Base-by-base conservation (phyloP, 2,888 invertebrate genomes). In the Hylaea fasciaria region DNA sequence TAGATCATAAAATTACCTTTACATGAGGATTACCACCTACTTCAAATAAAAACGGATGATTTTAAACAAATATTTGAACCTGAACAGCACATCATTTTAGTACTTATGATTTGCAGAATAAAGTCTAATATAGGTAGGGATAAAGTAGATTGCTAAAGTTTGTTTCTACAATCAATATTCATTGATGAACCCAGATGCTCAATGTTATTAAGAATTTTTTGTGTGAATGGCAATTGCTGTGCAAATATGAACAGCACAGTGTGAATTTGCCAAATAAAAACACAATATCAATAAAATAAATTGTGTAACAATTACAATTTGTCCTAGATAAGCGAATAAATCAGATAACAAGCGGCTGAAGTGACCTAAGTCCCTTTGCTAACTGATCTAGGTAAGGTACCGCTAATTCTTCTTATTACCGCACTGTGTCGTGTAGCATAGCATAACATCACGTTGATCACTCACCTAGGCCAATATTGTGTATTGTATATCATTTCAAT, bases 231-330 rank as follows among this genome's bases (percentile, higher is more conserved):
- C 35, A 56, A 61, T 51, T 61, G 51, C 17, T 39, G 11, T 51
- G 39, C 47, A 51, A 61, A 56, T 56, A 51, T 51, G 50, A 37
- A 17, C 16, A 46, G 12, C 28, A 54, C 60, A 57, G 37, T 49
- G 37, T 44, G n/a, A 49, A 58, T 40, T 47, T 45, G 48, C 14
- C 49, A 59, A 59, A 59, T 45, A 48, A 49, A 48, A 54, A 54
- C 39, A 35, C 43, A 44, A 53, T 28, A 32, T 14, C 32, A 55
- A 12, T 13, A n/a, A 29, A 4, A n/a, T 8, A 40, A 39, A n/a
- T n/a, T n/a, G 28, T 28, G 28, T n/a, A n/a, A n/a, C n/a, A n/a
- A n/a, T 28, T 28, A 28, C 28, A 28, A 28, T 28, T 28, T 28
- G 3, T 7, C 28, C 7, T 28, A 28, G 4, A 7, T 7, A 3